Base-by-base conservation (phyloP, 2,113 vertebrate species). In the Mola mola region DNA sequence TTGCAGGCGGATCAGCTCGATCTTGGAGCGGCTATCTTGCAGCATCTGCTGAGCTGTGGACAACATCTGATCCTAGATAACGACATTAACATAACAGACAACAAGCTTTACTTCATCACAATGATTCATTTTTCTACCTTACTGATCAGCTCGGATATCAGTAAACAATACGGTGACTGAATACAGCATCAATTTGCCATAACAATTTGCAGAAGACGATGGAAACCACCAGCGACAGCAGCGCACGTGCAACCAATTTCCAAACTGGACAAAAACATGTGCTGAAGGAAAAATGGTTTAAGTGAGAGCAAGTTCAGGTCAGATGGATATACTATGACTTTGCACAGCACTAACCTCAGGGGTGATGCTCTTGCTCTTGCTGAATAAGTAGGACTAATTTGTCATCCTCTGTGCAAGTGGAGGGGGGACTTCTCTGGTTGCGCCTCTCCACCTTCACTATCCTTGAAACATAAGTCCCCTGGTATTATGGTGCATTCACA, bases 31-130 rank as follows among this genome's bases (percentile, higher is more conserved):
- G 75, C 88, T 88, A 42, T 89, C 88, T 82, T 90, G 88, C 70
- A 90, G 85, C 87, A 90, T 90, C 88, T 89, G 88, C 85, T 90
- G 87, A 76, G 85, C 88, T 43, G 85, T 89, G 72, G 88, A 90
- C 87, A 90, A 82, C 88, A 90, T 83, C 83, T 76, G 75, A 86
- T 87, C 85, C 83, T 81, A 60, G 72, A 85, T 67, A 84, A 72
- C 25, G 22, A 85, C 66, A 82, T 58, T 57, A 64, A 58, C 75
- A 70, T 28, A 51, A 67, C 31, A 75, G 33, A 62, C 36, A 43
- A 55, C 36, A 52, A 59, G 37, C 11, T 17, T 2, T 29, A 63
- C 70, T 70, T 61, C 36, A 76, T 52, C 37, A 55, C 66, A 43
- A 26, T 5, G n/a, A n/a, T 36, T 38, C 5, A 5, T 47, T 8